A percentile compares a stretch with the other conserved stretches of the same genome.
phyloP scores from a whole-genome alignment of 2,797 vertebrate genomes.

The Eospalax fontanierii region DNA sequence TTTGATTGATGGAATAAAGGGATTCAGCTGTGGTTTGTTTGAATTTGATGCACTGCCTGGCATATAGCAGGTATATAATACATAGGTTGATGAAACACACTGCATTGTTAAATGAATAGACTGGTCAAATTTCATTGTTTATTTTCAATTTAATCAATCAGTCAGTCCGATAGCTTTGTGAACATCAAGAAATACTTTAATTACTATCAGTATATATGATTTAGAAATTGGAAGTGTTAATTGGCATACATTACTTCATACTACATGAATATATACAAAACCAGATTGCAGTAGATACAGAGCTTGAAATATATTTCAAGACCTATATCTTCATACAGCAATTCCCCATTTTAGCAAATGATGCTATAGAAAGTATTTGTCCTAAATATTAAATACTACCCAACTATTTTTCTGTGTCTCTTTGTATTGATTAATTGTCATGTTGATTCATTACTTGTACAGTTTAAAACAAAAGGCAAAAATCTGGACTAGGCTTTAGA shows the following conservation, averaged over 20 bases:
- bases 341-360: conserved; percentile 74
- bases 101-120: conserved; percentile 20
- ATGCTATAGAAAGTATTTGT: conserved; percentile 72
- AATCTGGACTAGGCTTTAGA: conserved; percentile 49
- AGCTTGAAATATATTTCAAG: conserved; percentile 57
- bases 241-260: conserved; percentile 49
- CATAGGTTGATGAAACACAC: conserved; percentile 25
- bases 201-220: conserved; percentile 1
- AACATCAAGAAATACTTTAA: conserved; percentile 39
- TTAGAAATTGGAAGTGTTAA: conserved; percentile 41
- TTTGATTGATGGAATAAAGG: conserved; percentile 36
- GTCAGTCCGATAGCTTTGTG: conserved; percentile 19
- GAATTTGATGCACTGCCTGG: background rate
- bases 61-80: background rate
- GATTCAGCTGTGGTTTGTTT: background rate
- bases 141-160: conserved; percentile 17
- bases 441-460: conserved; percentile 80
- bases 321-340: conserved; percentile 42
- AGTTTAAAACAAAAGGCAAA: conserved; percentile 78
- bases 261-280: background rate
- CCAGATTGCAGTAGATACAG: background rate
- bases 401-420: conserved; percentile 77
- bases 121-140: background rate
- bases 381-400: conserved; percentile 77
- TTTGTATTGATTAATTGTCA: conserved; percentile 81